These are phyloP conservation scores for Trichonephila clavipes DNA, from an alignment of 1,140 invertebrate genomes.

Conservation along the genomic window DNA sequence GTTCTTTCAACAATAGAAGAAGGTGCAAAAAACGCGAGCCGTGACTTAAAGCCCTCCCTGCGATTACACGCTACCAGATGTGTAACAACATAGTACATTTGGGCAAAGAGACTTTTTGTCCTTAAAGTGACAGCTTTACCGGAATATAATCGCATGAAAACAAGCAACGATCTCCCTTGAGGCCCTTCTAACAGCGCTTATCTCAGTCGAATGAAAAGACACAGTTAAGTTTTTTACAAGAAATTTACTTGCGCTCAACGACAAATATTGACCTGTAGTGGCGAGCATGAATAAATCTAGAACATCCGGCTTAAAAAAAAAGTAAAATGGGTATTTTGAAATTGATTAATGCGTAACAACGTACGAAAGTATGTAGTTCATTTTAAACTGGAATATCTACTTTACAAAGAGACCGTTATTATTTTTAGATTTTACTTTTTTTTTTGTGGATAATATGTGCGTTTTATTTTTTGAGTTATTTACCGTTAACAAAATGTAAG, in stretches of 20 bases:
- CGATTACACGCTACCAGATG: conserved; percentile 40
- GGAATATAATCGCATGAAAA: not conserved
- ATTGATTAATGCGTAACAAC: not conserved
- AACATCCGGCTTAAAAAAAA: not conserved
- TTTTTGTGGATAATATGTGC: too few relatives aligned
- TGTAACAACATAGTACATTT: not conserved
- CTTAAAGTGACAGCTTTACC: not conserved
- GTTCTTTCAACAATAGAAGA: not conserved
- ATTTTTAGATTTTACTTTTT: too few relatives aligned
- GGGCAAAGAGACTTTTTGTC: not conserved
- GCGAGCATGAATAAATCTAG: not conserved
- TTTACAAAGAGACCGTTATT: too few relatives aligned
- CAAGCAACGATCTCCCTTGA: not conserved
- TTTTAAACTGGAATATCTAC: not conserved
- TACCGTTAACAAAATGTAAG: too few relatives aligned
- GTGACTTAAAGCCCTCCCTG: not conserved
- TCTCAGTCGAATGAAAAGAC: not conserved
- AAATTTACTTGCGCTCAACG: not conserved
- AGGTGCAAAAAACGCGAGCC: not conserved
- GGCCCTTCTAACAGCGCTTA: not conserved
- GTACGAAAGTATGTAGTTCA: not conserved
- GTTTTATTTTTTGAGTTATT: too few relatives aligned
- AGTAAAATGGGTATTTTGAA: not conserved
- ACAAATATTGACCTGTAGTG: not conserved
- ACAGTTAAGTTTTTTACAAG: not conserved